Base-by-base conservation (phyloP, 2,113 vertebrate species). In the Paratilapia polleni region DNA sequence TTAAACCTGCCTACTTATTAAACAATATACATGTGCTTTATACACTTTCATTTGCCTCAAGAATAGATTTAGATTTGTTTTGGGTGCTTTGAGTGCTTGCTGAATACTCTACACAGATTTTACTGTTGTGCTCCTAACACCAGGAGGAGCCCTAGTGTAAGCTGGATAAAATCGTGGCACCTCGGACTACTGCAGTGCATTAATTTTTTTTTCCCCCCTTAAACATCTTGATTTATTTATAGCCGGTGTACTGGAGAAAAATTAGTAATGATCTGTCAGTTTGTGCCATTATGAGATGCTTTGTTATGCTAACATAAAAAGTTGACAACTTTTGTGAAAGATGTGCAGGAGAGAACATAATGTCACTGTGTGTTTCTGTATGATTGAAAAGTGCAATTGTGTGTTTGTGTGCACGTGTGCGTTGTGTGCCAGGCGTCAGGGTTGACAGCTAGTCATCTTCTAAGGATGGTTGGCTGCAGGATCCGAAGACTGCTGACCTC, bases 401-500 rank as follows among this genome's bases (percentile, higher is more conserved):
- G 38, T 59, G 2, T 49, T 31, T 77, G 52, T 93, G 52, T 78
- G 64, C 83, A 15, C 63, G 60, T 89, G 73, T 77, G 83, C 88
- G 28, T 91, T 78, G 34, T 90, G 78, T 85, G 68, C 6, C 93
- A 95, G 94, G 86, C 76, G 88, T 88, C 88, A 89, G 85, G 84
- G 87, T 77, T 90, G 78, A 93, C 88, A 14, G 92, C 81, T 91
- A 93, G 87, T 68, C 85, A 93, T 85, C 76, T 93, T 63, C 82
- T 94, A 78, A 93, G 85, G 89, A 93, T 8, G 43, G 58, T 95
- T 68, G 83, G 90, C 78, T 87, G 87, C 90, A 93, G 89, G 91
- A 92, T 91, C 64, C 78, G 82, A 57, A 78, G 75, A 78, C 81
- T 94, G 63, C 77, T 92, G 80, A 91, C 81, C 80, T 83, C 84